Percentiles rank a stretch among this genome's conserved stretches.
Evolutionary conservation across 2,797 vertebrate species (phyloP).

Genomic region (Heterohyrax brucei): DNA sequence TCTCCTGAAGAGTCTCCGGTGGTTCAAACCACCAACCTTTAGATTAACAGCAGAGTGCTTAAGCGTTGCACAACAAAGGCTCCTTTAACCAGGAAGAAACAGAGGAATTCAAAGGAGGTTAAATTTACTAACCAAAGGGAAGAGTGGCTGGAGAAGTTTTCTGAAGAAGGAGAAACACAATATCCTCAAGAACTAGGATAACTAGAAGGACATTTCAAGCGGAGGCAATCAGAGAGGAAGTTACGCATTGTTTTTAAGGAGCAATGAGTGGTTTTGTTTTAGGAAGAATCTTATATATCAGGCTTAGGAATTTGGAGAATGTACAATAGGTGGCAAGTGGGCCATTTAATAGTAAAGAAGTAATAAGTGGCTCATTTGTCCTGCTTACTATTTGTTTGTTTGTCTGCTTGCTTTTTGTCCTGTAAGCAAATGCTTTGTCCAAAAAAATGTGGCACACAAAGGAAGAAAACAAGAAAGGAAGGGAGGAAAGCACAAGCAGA

Average conservation of each 20-base stretch:
- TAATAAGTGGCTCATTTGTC: not conserved
- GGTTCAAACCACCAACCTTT: not conserved
- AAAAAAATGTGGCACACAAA: not conserved
- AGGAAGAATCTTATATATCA: not conserved
- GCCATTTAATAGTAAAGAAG: conserved; percentile 25
- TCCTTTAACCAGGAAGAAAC: not conserved
- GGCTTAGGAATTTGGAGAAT: not conserved
- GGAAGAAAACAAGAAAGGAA: not conserved
- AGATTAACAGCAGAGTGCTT: not conserved
- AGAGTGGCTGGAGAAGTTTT: not conserved
- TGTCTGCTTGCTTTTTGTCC: not conserved
- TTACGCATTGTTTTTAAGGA: not conserved
- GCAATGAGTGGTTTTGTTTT: not conserved
- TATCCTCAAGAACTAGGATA: not conserved
- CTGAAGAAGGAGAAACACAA: not conserved
- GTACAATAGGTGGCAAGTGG: not conserved
- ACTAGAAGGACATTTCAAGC: not conserved
- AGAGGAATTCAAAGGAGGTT: not conserved
- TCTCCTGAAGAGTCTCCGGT: not conserved
- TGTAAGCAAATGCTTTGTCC: not conserved
- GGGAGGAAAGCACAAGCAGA: not conserved
- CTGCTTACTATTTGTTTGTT: not conserved
- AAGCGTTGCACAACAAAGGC: not conserved
- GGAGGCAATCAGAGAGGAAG: not conserved
- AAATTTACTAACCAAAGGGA: not conserved